A percentile compares a stretch with the other conserved stretches of the same genome.
These are phyloP conservation scores for Stichodactyla helianthus DNA, from an alignment of 64 coral and sea anemone species.

Conservation along the genomic window DNA sequence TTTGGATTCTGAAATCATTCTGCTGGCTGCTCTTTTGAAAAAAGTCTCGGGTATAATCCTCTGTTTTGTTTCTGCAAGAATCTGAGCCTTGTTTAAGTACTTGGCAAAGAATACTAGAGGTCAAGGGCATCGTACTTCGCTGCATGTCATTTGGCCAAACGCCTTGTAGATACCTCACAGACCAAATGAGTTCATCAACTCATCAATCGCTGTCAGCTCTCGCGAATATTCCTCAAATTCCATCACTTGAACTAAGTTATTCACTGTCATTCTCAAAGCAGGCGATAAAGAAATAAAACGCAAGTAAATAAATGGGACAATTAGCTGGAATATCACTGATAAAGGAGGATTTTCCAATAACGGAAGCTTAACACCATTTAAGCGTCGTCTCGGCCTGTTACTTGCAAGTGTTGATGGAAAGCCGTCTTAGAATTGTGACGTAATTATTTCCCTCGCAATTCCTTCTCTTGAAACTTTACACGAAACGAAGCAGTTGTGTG, in stretches of 20 bases:
- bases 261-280: not conserved
- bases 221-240: not conserved
- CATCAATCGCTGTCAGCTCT: not conserved
- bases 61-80: not conserved
- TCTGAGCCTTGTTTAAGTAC: not conserved
- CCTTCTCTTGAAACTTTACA: not conserved
- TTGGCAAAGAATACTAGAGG: not conserved
- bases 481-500: not conserved
- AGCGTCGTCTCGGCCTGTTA: not conserved
- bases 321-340: not conserved
- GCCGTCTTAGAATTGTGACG: not conserved
- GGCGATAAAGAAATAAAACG: not conserved
- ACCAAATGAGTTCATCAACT: not conserved
- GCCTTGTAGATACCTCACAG: not conserved
- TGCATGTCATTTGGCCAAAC: conserved; percentile 8
- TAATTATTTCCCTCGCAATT: not conserved
- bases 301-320: not conserved
- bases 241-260: not conserved
- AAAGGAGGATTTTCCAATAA: not conserved
- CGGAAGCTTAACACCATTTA: not conserved
- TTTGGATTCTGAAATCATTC: not conserved
- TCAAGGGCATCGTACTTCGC: not conserved
- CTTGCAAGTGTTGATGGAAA: not conserved
- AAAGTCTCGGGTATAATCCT: not conserved
- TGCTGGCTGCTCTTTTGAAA: not conserved